These are phyloP conservation scores for Rhamnusium bicolor DNA, from an alignment of 2,888 invertebrate species.

Conservation along the genomic window DNA sequence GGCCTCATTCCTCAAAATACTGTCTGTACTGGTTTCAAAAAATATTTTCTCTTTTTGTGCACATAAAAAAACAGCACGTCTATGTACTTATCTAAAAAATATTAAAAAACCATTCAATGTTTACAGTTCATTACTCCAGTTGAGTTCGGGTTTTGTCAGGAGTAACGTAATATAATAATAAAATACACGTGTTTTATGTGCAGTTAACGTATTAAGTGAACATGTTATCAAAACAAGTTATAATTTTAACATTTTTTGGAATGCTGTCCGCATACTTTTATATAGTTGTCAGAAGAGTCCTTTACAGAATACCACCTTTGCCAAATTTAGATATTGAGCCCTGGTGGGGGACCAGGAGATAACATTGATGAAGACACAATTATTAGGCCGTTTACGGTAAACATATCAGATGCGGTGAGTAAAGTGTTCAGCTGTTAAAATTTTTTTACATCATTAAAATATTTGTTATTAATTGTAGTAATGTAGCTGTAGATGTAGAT, in stretches of 20 bases:
- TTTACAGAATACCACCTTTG: neutral
- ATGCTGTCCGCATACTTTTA: neutral
- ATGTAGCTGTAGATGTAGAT: no score
- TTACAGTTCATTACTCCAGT: no score
- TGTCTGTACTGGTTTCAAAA: no score
- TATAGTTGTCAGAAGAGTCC: neutral
- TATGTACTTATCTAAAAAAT: no score
- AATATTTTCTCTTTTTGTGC: no score
- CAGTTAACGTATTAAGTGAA: neutral
- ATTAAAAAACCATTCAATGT: no score
- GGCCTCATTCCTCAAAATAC: no score
- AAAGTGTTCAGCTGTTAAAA: neutral
- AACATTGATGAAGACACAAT: neutral
- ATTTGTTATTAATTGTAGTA: no score
- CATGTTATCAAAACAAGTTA: neutral
- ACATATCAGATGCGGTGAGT: neutral
- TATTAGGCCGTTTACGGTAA: neutral
- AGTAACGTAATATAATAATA: no score
- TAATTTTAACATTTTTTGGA: neutral
- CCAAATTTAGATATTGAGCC: neutral
- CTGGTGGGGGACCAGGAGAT: neutral
- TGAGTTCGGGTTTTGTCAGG: no score
- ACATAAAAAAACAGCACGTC: no score
- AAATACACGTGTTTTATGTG: neutral
- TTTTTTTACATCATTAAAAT: no score